Evolutionary conservation across 2,888 invertebrate genomes (phyloP).

Genomic region (Callosobruchus maculatus): DNA sequence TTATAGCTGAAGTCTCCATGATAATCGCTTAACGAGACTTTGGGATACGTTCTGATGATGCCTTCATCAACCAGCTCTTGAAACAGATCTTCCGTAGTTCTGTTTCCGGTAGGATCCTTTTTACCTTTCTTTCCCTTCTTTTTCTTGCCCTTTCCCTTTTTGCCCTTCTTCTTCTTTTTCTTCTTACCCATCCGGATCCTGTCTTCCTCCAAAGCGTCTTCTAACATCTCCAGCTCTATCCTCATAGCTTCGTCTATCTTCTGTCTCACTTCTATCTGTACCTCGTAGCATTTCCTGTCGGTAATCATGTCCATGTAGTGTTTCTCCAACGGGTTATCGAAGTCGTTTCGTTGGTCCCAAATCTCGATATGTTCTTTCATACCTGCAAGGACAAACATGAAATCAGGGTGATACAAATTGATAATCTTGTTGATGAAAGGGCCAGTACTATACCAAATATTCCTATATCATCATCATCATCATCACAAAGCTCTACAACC

Average conservation of each 20-base stretch:
- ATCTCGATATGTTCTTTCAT: conserved; percentile 50
- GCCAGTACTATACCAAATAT: too few species aligned
- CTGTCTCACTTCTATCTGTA: conserved; percentile 63
- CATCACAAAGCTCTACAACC: too few species aligned
- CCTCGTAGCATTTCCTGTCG: conserved; percentile 61
- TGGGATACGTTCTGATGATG: conserved; percentile 64
- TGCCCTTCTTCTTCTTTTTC: conserved; percentile 35
- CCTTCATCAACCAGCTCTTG: conserved; percentile 67
- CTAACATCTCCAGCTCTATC: conserved; percentile 54
- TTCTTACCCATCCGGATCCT: conserved; percentile 25
- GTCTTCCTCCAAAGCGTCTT: conserved; percentile 51
- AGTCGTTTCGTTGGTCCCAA: conserved; percentile 52
- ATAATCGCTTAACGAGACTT: conserved; percentile 58
- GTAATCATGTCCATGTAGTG: conserved; percentile 63
- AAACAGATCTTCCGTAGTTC: conserved; percentile 63
- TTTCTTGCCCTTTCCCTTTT: conserved; percentile 35
- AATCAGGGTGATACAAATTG: too few species aligned
- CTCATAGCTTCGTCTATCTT: conserved; percentile 68
- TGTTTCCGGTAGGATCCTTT: conserved; percentile 62
- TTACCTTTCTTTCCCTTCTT: conserved; percentile 48
- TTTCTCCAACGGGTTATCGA: conserved; percentile 57
- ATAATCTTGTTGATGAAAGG: too few species aligned
- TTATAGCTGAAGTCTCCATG: conserved; percentile 67
- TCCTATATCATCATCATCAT: too few species aligned
- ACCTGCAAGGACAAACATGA: background rate